A percentile compares a stretch with the other conserved stretches of the same genome.
phyloP scores from a whole-genome alignment of 2,797 vertebrate genomes.

The Coendou prehensilis region DNA sequence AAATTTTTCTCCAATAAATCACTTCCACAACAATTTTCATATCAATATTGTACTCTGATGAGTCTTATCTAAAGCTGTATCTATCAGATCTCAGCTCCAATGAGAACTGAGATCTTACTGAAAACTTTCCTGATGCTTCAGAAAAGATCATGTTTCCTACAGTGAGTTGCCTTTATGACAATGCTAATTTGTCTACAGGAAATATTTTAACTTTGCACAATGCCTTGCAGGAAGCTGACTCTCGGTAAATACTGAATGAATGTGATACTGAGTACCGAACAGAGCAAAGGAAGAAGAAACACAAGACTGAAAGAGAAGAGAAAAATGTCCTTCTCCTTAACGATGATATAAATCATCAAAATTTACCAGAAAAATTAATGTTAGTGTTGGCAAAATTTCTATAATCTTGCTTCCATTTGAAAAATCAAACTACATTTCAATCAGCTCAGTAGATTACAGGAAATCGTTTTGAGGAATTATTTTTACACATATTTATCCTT shows the following conservation, averaged over 20 bases:
- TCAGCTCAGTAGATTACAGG: neutral
- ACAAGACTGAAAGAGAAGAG: neutral
- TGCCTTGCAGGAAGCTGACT: neutral
- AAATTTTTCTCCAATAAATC: neutral
- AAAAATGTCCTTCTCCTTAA: neutral
- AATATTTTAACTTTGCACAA: neutral
- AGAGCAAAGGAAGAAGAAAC: neutral
- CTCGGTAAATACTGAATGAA: slow-evolving; percentile 24
- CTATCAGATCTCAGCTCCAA: neutral
- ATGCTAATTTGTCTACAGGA: neutral
- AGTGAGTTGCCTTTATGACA: neutral
- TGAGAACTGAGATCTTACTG: too few species aligned
- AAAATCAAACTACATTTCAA: neutral
- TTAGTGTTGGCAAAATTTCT: neutral
- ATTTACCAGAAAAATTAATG: neutral
- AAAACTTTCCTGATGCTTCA: neutral
- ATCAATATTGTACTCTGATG: neutral
- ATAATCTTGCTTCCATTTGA: neutral
- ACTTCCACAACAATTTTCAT: neutral
- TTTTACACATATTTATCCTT: neutral
- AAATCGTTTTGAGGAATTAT: neutral
- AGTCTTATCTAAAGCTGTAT: neutral
- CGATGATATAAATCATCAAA: neutral
- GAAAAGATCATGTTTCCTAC: neutral
- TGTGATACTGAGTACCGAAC: neutral